A percentile compares a stretch with the other conserved stretches of the same genome.
phyloP scores from a whole-genome alignment of 2,113 vertebrate species.

The Ceratotherium simum region DNA sequence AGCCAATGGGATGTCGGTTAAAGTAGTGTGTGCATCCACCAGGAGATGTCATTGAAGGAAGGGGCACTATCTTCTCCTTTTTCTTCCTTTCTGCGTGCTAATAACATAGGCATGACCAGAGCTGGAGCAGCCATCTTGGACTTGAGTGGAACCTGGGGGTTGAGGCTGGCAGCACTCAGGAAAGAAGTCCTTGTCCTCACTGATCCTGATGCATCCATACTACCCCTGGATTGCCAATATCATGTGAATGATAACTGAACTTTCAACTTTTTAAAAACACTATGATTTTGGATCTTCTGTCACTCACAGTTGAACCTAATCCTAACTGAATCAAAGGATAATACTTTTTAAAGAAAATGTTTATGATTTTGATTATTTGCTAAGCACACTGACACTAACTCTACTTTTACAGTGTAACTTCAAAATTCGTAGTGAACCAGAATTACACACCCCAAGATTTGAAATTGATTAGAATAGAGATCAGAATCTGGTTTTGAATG shows the following conservation, averaged over 20 bases:
- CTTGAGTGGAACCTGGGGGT: fast-evolving
- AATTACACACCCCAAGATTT: conserved; percentile 14
- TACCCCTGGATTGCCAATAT: background rate
- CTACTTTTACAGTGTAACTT: background rate
- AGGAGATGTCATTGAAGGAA: background rate
- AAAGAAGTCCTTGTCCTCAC: background rate
- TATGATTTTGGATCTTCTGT: background rate
- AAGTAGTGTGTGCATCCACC: background rate
- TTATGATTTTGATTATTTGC: background rate
- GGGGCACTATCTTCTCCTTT: background rate
- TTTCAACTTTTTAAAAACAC: background rate
- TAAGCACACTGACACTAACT: background rate
- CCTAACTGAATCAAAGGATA: background rate
- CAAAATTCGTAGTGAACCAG: conserved; percentile 36
- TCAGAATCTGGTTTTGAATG: background rate
- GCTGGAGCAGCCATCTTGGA: background rate
- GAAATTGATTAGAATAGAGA: conserved; percentile 43
- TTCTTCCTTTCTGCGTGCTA: background rate
- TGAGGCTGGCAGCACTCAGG: background rate
- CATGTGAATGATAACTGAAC: background rate
- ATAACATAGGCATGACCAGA: background rate
- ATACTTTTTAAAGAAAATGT: background rate
- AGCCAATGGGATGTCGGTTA: background rate
- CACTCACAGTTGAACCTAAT: background rate
- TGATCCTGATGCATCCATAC: background rate